phyloP scores from a whole-genome alignment of 2,888 invertebrate genomes.

The Parapristionchus giblindavisi region DNA sequence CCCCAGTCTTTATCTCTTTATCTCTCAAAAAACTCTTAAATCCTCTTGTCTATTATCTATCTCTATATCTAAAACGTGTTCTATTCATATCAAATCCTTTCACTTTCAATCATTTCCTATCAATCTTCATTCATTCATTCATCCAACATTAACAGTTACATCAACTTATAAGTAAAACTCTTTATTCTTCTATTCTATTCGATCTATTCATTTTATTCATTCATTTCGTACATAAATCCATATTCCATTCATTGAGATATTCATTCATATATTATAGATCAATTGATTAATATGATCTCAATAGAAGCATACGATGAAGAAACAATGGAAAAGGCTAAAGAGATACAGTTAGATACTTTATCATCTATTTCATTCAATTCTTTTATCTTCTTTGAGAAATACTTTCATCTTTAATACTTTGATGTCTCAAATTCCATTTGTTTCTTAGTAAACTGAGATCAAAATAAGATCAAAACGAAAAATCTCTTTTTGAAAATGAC shows the following conservation, averaged over 20 bases:
- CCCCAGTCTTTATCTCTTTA: too few species aligned
- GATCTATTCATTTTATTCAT: background rate
- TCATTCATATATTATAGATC: too few species aligned
- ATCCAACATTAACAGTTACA: too few species aligned
- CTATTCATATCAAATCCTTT: constrained; percentile 23
- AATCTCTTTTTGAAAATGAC: too few species aligned
- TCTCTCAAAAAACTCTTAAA: too few species aligned
- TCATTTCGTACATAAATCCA: too few species aligned
- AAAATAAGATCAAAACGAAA: too few species aligned
- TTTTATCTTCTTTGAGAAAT: background rate
- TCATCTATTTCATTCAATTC: background rate
- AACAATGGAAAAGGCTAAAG: constrained; percentile 47
- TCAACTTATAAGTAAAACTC: constrained; percentile 12
- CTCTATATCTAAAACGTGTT: constrained; percentile 20
- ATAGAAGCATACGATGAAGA: constrained; percentile 48
- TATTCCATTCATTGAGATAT: too few species aligned
- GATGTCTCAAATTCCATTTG: too few species aligned
- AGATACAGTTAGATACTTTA: constrained; percentile 49
- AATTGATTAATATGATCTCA: constrained; percentile 42
- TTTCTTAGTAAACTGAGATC: too few species aligned
- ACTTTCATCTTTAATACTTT: background rate
- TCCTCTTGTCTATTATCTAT: too few species aligned
- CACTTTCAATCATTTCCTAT: constrained; percentile 7
- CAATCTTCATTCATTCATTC: constrained; percentile 17
- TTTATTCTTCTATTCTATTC: constrained; percentile 6